These are phyloP conservation scores for Camptogramma bilineatum DNA, from an alignment of 2,888 invertebrate genomes.

Conservation along the genomic window DNA sequence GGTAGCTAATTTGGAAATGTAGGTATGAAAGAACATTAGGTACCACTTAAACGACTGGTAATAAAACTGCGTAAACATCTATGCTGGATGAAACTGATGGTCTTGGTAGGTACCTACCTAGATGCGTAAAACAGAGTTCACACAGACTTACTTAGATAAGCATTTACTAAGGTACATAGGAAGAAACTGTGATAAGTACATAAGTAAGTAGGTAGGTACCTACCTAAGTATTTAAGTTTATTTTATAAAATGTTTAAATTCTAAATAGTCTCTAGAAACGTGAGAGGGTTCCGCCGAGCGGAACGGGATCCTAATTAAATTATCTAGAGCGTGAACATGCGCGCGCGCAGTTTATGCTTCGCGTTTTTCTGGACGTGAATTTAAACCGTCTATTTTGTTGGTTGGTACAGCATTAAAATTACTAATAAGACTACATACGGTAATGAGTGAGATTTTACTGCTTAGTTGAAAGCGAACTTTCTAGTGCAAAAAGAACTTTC, in stretches of 20 bases:
- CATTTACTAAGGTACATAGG: no score
- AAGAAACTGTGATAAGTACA: no score
- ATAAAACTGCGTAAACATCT: no score
- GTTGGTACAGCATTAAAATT: slow-evolving; percentile 44
- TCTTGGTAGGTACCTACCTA: not conserved
- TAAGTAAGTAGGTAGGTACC: no score
- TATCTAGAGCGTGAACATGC: slow-evolving; percentile 76
- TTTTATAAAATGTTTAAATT: slow-evolving; percentile 34
- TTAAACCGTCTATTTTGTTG: slow-evolving; percentile 57
- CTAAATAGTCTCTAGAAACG: slow-evolving; percentile 72
- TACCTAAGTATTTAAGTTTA: slow-evolving; percentile 7
- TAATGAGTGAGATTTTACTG: slow-evolving; percentile 37
- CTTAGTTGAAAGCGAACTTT: slow-evolving; percentile 34
- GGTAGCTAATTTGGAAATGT: not conserved
- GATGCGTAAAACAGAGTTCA: not conserved
- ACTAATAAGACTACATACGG: slow-evolving; percentile 38
- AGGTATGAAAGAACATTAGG: not conserved
- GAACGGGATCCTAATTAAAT: slow-evolving; percentile 83
- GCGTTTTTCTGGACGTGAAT: slow-evolving; percentile 62
- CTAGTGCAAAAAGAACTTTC: slow-evolving; percentile 10
- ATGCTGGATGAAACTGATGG: not conserved
- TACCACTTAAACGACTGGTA: no score
- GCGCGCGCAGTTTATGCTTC: slow-evolving; percentile 63
- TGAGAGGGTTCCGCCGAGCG: slow-evolving; percentile 68
- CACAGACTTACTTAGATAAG: no score